Evolutionary conservation across 2,113 vertebrate genomes (phyloP).

Genomic region (Oncorhynchus keta): DNA sequence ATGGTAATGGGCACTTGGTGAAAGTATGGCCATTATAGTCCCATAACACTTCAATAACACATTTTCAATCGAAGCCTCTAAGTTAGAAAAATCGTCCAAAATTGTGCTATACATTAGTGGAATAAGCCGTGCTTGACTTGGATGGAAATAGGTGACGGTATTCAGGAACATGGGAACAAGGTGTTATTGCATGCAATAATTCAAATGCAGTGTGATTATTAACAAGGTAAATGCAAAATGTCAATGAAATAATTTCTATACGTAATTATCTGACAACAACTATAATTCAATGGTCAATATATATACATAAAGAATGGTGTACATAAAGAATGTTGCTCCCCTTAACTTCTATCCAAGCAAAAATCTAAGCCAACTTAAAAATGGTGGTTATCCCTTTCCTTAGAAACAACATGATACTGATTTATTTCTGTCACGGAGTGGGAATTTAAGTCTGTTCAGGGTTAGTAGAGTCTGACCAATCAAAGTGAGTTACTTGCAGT

Average conservation of each 20-base stretch:
- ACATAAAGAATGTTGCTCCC: background rate
- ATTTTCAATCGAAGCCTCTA: too few relatives aligned
- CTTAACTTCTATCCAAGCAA: background rate
- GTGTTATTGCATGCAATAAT: background rate
- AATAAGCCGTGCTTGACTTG: background rate
- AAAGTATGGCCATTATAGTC: too few relatives aligned
- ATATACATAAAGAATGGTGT: too few relatives aligned
- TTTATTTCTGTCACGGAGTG: conserved; percentile 18
- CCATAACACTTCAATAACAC: too few relatives aligned
- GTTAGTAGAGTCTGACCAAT: conserved; percentile 29
- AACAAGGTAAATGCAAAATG: background rate
- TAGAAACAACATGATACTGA: conserved; percentile 19
- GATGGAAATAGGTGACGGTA: too few relatives aligned
- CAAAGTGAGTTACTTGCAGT: conserved; percentile 28
- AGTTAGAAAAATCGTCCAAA: too few relatives aligned
- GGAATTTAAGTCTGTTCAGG: conserved; percentile 17
- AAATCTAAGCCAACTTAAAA: background rate
- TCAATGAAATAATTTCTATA: too few relatives aligned
- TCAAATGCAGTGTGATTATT: background rate
- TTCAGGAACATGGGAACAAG: background rate
- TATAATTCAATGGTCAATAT: too few relatives aligned
- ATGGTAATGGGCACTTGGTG: background rate
- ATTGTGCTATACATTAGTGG: background rate
- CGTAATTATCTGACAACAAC: too few relatives aligned
- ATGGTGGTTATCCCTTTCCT: conserved; percentile 13